Evolutionary conservation across 2,113 vertebrate genomes (phyloP), one percentile per base, ranked within the genome.

Genomic region (Carassius gibelio): DNA sequence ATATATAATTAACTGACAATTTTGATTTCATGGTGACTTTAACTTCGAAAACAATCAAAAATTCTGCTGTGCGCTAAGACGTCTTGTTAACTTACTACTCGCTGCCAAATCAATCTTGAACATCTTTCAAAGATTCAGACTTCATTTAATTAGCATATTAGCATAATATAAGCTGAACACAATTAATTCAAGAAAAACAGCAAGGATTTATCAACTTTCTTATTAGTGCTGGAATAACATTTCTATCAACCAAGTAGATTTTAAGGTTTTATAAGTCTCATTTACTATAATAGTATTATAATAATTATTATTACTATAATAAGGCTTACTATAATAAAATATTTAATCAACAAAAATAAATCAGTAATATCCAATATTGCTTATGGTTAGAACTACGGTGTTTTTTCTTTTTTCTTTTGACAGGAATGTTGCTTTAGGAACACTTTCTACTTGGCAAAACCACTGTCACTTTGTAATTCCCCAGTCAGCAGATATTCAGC

Each of bases 341-440:
- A 30, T 30, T 1, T 30, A 30, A 74, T 45, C 5, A 48, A 74
- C 42, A 61, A 61, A n/a, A 61, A 61, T 61, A 61, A 21, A n/a
- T n/a, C 5, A 48, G 14, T 23, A 48, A 23, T 48, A 45, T n/a
- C 69, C 19, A 69, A 69, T 42, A 72, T 36, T n/a, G 8, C 15
- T 9, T 19, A 19, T 23, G 13, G 8, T 5, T 45, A 42, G 38
- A 11, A 11, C 69, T 42, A 45, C 14, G 19, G 1, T 5, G 45
- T 64, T 62, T 42, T 42, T 21, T 71, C 2, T 72, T 62, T 45
- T 11, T 1, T 71, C 23, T 64, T 45, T 48, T 48, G 21, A 74
- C n/a, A 48, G 71, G 38, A 74, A n/a, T 48, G 71, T 74, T 74
- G 71, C 48, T 48, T n/a, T 21, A 74, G 71, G 11, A 48, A 48